Evolutionary conservation across 2,888 invertebrate species (phyloP), one percentile per base, ranked within the genome.

Genomic region (Colletes collaris): DNA sequence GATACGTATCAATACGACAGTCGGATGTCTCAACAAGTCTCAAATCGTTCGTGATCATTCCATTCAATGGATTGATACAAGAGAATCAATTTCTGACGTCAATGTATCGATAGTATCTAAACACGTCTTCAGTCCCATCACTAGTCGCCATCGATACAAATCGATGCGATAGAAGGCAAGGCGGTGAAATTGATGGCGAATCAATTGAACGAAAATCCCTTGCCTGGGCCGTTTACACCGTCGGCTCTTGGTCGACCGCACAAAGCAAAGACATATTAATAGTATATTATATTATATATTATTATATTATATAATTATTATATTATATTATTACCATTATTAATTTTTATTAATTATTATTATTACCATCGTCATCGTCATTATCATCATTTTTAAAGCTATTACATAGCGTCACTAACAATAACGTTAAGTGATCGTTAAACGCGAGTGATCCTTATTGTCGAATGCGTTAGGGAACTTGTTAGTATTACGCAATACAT

Each of bases 231-330:
- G 46, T 8, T 50, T 81, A 76, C 74, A 79, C 68, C 79, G 75
- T 52, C 52, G 63, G 86, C 87, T 82, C 87, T 84, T 81, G 88
- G 76, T 87, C 86, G 89, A 83, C 85, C 87, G 89, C 87, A 88
- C 87, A 81, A 83, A 82, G 84, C 88, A 90, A 90, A 91, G 90
- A 90, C 88, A 89, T 83, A 87, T 82, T 80, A 81, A 76, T 81
- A 84, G 76, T 81, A 82, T 63, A 76, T 81, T 82, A 83, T 82
- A 19, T 19, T 82, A 79, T 85, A 83, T 82, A 78, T 80, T 79
- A 82, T 81, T 82, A 76, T 84, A 78, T 79, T 78, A 75, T 76
- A 80, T 79, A 78, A 40, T 52, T 82, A 74, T 80, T 78, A 81
- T 83, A 83, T 83, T 73, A 82, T 82, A 76, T 75, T 40, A 79